These are phyloP conservation scores for Solenodon paradoxus DNA, from an alignment of 2,113 vertebrate species.

Conservation along the genomic window DNA sequence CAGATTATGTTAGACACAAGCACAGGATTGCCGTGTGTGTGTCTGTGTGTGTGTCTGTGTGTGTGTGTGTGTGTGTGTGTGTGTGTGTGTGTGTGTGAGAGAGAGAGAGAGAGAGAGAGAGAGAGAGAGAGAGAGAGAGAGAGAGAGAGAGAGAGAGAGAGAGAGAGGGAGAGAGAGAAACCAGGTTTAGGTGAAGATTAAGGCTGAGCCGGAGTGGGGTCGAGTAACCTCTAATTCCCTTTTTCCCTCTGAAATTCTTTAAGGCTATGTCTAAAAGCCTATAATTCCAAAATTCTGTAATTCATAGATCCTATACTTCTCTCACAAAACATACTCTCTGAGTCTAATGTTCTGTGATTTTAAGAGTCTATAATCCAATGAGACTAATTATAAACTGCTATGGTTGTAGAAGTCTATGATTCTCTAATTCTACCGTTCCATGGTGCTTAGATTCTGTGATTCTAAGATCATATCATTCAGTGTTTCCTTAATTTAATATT, in stretches of 20 bases:
- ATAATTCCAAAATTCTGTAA: constrained; percentile 53
- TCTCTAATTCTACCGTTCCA: background rate
- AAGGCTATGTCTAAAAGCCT: constrained; percentile 43
- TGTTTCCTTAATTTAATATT: constrained; percentile 48
- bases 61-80: background rate
- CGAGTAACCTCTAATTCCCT: background rate
- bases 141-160: too few species aligned
- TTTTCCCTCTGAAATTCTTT: constrained; percentile 25
- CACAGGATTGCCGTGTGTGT: background rate
- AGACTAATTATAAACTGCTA: constrained; percentile 46
- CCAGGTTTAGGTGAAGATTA: background rate
- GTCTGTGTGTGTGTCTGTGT: background rate
- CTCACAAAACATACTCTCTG: constrained; percentile 41
- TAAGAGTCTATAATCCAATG: constrained; percentile 46
- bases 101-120: too few species aligned
- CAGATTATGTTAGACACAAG: background rate
- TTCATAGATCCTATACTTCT: constrained; percentile 28
- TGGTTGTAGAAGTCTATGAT: background rate
- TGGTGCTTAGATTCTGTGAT: constrained; percentile 21
- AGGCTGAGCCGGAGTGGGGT: background rate
- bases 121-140: too few species aligned
- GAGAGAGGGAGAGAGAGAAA: too few species aligned
- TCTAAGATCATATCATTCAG: constrained; percentile 44
- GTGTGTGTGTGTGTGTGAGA: background rate
- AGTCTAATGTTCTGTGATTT: constrained; percentile 29